phyloP scores from a whole-genome alignment of 1,140 invertebrate species.

The Leptinotarsa texana region DNA sequence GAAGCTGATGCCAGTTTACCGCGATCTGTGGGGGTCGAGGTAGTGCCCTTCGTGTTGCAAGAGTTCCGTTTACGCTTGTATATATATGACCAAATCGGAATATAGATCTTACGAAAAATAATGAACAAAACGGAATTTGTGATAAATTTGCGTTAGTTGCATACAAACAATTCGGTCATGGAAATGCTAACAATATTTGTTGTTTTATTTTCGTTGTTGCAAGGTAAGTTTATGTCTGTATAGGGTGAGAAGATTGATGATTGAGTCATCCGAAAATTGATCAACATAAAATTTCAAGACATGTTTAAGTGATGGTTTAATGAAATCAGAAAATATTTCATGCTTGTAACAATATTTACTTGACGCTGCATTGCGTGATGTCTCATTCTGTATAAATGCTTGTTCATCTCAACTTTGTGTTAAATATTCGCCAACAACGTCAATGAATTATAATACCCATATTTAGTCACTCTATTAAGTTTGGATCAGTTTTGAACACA shows the following conservation, averaged over 20 bases:
- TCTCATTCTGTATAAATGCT: no score
- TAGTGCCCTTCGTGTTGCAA: conserved; percentile 13
- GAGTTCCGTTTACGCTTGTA: not conserved
- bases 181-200: conserved; percentile 2
- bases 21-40: conserved; percentile 22
- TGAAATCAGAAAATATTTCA: no score
- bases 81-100: conserved; percentile 3
- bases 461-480: no score
- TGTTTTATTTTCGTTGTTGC: conserved; percentile 9
- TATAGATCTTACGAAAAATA: not conserved
- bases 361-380: no score
- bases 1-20: conserved; percentile 29
- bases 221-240: conserved; percentile 1
- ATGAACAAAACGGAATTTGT: not conserved
- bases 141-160: conserved; percentile 10
- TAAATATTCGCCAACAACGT: no score
- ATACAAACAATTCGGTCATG: not conserved
- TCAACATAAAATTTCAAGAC: no score
- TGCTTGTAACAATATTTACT: no score
- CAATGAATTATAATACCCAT: no score
- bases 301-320: no score
- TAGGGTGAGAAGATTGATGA: not conserved
- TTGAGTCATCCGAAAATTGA: not conserved
- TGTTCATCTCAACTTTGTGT: no score
- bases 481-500: no score